These are phyloP conservation scores for Rhynchotus rufescens DNA, from an alignment of 2,797 vertebrate species.

Conservation along the genomic window DNA sequence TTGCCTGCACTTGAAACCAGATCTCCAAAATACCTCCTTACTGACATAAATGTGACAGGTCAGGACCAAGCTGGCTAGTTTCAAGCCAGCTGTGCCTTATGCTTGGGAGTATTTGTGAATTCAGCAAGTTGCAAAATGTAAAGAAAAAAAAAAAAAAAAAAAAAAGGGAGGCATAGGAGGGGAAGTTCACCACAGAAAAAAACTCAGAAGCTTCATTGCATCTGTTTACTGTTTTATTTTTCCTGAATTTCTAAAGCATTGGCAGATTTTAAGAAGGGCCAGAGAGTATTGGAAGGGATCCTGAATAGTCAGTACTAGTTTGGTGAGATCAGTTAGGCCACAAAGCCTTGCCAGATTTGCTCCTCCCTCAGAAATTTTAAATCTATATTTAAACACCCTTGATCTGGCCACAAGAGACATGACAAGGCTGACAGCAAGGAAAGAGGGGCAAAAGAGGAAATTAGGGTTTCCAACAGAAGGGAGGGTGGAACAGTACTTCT, in stretches of 20 bases:
- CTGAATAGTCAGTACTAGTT: conserved; percentile 40
- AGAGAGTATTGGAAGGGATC: conserved; percentile 29
- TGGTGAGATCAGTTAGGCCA: conserved; percentile 39
- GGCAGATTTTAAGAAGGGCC: background rate
- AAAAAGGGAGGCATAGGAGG: accelerated
- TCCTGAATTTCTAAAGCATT: conserved; percentile 10
- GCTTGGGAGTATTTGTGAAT: background rate
- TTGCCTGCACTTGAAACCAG: background rate
- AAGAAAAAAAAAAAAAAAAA: background rate
- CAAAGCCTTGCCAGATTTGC: conserved; percentile 36
- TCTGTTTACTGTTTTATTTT: conserved; percentile 38
- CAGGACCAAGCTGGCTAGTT: background rate
- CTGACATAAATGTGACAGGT: background rate
- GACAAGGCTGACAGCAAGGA: background rate
- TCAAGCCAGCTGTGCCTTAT: background rate
- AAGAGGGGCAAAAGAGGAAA: conserved; percentile 46
- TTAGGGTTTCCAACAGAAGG: conserved; percentile 74
- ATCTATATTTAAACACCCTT: conserved; percentile 59
- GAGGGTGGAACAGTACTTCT: conserved; percentile 73
- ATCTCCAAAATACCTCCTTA: background rate
- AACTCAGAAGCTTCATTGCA: background rate
- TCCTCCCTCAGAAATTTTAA: conserved; percentile 58
- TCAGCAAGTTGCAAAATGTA: background rate
- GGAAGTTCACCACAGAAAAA: background rate
- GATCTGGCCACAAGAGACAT: conserved; percentile 8